Evolutionary conservation across 2,113 vertebrate species (phyloP).

Genomic region (Heteronetta atricapilla): DNA sequence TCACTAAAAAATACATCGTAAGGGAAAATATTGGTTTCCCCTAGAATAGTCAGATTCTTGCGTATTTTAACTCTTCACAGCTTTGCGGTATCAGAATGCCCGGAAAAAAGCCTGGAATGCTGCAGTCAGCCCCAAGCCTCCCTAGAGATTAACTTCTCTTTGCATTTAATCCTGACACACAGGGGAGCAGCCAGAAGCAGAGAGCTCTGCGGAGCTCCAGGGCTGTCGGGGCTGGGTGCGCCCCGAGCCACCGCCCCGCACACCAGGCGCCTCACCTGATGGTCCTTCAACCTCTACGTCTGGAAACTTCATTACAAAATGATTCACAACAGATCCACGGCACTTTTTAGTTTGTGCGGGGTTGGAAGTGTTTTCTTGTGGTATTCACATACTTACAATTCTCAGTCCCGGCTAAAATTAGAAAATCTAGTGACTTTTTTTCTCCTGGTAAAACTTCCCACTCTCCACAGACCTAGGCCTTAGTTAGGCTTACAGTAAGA

Average conservation of each 20-base stretch:
- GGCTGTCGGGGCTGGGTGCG: rapidly evolving
- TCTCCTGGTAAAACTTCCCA: slow-evolving; percentile 28
- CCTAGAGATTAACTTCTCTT: slow-evolving; percentile 10
- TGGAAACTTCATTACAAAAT: slow-evolving; percentile 70
- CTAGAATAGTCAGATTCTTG: not conserved
- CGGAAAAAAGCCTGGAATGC: slow-evolving; percentile 45
- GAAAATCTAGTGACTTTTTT: slow-evolving; percentile 30
- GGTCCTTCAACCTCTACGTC: slow-evolving; percentile 41
- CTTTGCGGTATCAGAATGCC: not conserved
- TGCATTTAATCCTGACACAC: not conserved
- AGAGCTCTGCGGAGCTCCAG: not conserved
- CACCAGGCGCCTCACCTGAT: slow-evolving; percentile 31
- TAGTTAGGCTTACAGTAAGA: not conserved
- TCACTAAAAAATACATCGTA: not conserved
- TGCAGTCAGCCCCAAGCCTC: not conserved
- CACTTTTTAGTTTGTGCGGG: slow-evolving; percentile 13
- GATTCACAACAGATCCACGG: slow-evolving; percentile 38
- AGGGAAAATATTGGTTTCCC: rapidly evolving
- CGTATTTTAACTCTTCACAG: slow-evolving; percentile 6
- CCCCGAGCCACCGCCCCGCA: not conserved
- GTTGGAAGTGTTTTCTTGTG: slow-evolving; percentile 54
- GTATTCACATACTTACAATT: slow-evolving; percentile 44
- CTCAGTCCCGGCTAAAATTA: slow-evolving; percentile 60
- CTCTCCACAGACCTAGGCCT: slow-evolving; percentile 34
- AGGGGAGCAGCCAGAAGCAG: not conserved